Percentiles rank a stretch among this genome's conserved stretches.
These are phyloP conservation scores for Brachycybe producta DNA, from an alignment of 2,888 invertebrate species.

Conservation along the genomic window DNA sequence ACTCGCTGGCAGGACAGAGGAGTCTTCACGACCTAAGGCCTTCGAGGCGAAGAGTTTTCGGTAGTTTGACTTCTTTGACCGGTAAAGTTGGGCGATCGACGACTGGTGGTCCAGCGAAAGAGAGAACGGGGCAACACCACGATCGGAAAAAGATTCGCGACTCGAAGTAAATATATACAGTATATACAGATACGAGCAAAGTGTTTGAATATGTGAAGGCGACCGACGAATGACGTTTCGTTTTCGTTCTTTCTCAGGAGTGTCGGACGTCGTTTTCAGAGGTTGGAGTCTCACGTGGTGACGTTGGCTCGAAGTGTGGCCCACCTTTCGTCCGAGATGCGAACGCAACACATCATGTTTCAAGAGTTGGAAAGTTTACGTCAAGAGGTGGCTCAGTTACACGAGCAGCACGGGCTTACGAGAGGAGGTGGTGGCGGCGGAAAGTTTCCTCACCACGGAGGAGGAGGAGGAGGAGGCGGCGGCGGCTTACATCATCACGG, in stretches of 20 bases:
- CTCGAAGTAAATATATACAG: conserved; percentile 3
- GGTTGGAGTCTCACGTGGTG: conserved; percentile 79
- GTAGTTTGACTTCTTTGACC: conserved; percentile 61
- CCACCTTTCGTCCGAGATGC: conserved; percentile 79
- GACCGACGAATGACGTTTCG: not conserved
- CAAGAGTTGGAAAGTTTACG: conserved; percentile 76
- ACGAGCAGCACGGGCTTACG: conserved; percentile 36
- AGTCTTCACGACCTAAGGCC: conserved; percentile 29
- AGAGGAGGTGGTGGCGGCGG: not conserved
- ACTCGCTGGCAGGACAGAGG: conserved; percentile 44
- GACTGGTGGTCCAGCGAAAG: conserved; percentile 55
- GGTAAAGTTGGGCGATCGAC: conserved; percentile 47
- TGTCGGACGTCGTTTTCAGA: conserved; percentile 73
- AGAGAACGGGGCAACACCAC: conserved; percentile 50
- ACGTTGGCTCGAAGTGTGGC: conserved; percentile 80
- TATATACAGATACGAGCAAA: not conserved
- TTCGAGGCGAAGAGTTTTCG: conserved; percentile 47
- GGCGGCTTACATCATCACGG: not conserved
- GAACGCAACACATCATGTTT: conserved; percentile 74
- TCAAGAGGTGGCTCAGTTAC: conserved; percentile 61
- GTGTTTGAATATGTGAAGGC: no score
- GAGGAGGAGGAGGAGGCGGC: conserved; percentile 17
- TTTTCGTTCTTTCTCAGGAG: conserved; percentile 34
- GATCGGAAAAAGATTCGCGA: conserved; percentile 54
- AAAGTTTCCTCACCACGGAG: conserved; percentile 20